These are phyloP conservation scores for Urophycis tenuis DNA, from an alignment of 2,797 vertebrate genomes.

Conservation along the genomic window DNA sequence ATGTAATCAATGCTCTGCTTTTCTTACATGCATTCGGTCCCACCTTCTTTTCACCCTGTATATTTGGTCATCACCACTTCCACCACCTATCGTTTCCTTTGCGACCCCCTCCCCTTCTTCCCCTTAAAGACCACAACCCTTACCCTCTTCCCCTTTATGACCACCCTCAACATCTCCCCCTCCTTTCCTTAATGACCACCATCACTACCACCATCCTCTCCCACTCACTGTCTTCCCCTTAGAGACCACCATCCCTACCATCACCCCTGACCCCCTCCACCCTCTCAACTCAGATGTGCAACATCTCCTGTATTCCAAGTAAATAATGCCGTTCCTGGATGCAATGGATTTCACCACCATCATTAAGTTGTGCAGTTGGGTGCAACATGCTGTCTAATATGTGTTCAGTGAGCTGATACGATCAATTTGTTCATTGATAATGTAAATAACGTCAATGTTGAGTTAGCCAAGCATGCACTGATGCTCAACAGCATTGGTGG, in stretches of 20 bases:
- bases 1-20: not conserved
- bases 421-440: not conserved
- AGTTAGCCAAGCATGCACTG: not conserved
- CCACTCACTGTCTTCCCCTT: too few relatives aligned
- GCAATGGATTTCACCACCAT: conserved; percentile 11
- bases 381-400: not conserved
- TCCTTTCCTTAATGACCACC: too few relatives aligned
- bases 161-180: too few relatives aligned
- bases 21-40: not conserved
- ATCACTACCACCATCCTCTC: too few relatives aligned
- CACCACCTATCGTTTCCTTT: not conserved
- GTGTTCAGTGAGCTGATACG: not conserved
- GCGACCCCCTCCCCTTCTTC: too few relatives aligned
- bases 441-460: not conserved
- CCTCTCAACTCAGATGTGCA: not conserved
- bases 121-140: too few relatives aligned
- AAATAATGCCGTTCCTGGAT: conserved; percentile 5
- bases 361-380: conserved; percentile 1
- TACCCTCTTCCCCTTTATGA: too few relatives aligned
- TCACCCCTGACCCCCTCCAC: too few relatives aligned
- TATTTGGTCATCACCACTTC: not conserved
- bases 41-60: too few relatives aligned
- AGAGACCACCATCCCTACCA: too few relatives aligned
- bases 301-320: not conserved
- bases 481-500: not conserved